These are phyloP conservation scores for Amniataba percoides DNA, from an alignment of 2,797 vertebrate species.

Conservation along the genomic window DNA sequence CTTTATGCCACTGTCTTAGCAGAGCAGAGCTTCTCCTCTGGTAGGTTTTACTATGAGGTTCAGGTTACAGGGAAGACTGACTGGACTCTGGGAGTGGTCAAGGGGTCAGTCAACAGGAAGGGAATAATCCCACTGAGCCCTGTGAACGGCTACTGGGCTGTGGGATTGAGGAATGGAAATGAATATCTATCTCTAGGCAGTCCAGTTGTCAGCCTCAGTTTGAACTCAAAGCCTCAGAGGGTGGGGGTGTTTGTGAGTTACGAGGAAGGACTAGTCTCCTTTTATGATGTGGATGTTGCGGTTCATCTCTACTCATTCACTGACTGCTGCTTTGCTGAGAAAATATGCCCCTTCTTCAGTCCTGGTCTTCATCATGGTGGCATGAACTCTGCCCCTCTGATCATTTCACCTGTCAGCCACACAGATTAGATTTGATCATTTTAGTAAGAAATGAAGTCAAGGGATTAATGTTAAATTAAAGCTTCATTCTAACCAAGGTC, in stretches of 20 bases:
- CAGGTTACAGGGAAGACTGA: conserved; percentile 20
- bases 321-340: conserved; percentile 6
- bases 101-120: conserved; percentile 48
- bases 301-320: conserved; percentile 20
- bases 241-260: conserved; percentile 21
- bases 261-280: conserved; percentile 15
- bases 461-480: background rate
- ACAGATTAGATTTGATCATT: background rate
- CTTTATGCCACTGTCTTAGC: background rate
- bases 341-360: conserved; percentile 25
- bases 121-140: conserved; percentile 27
- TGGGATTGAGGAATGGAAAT: conserved; percentile 33
- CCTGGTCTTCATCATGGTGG: conserved; percentile 21
- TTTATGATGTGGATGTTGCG: conserved; percentile 5
- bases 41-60: conserved; percentile 28
- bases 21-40: conserved; percentile 15
- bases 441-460: background rate
- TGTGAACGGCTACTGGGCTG: conserved; percentile 46
- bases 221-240: conserved; percentile 12
- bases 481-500: too few species aligned
- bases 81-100: conserved; percentile 48
- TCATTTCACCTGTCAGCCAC: background rate
- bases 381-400: conserved; percentile 9
- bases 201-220: conserved; percentile 2
- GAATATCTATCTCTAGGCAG: conserved; percentile 10